A percentile compares a stretch with the other conserved stretches of the same genome.
Evolutionary conservation across 2,797 vertebrate genomes (phyloP).

Genomic region (Trematomus bernacchii): DNA sequence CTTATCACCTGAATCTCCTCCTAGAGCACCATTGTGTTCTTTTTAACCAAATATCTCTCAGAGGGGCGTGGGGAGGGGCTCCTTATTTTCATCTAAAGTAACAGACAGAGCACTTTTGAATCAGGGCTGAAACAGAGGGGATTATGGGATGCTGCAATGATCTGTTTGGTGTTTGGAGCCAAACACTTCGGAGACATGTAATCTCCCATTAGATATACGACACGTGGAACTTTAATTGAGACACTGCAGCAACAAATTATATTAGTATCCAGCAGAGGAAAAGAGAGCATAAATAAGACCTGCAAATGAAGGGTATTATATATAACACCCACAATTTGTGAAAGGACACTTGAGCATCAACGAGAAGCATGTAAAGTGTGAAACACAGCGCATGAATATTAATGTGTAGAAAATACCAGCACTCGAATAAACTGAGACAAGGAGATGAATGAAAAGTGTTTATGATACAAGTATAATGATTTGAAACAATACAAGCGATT

Average conservation of each 20-base stretch:
- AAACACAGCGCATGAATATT: conserved; percentile 42
- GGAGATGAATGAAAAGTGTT: conserved; percentile 29
- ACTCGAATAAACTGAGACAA: conserved; percentile 12
- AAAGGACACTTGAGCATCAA: conserved; percentile 28
- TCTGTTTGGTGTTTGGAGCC: too few relatives aligned
- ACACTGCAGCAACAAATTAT: conserved; percentile 41
- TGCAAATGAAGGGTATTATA: conserved; percentile 55
- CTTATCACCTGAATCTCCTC: too few relatives aligned
- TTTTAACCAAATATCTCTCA: too few relatives aligned
- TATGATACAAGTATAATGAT: background rate
- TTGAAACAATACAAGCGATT: background rate
- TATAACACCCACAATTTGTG: conserved; percentile 43
- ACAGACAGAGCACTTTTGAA: too few relatives aligned
- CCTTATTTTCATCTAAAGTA: too few relatives aligned
- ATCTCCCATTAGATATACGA: conserved; percentile 35
- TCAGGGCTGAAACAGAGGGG: too few relatives aligned
- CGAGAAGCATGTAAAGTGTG: conserved; percentile 26
- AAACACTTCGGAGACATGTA: too few relatives aligned
- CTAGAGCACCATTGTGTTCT: too few relatives aligned
- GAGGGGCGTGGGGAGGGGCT: too few relatives aligned
- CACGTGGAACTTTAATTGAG: conserved; percentile 49
- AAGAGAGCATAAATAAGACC: conserved; percentile 39
- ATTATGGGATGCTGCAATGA: too few relatives aligned
- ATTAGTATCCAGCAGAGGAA: conserved; percentile 48
- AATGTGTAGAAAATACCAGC: conserved; percentile 23